Evolutionary conservation across 2,888 invertebrate species (phyloP).

Genomic region (Magallana nippona): DNA sequence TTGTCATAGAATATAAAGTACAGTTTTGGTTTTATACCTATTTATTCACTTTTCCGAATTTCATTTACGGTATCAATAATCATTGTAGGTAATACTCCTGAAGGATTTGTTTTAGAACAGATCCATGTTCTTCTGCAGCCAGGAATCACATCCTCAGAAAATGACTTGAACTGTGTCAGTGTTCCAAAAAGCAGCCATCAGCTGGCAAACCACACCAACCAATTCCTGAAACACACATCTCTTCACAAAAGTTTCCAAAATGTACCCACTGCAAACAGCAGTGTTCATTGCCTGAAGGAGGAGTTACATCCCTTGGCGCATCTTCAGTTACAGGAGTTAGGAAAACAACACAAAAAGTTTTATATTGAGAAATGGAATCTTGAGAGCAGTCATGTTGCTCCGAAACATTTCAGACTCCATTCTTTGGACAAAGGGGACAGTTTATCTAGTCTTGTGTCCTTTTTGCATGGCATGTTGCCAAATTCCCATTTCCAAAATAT

Average conservation of each 20-base stretch:
- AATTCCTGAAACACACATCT: not conserved
- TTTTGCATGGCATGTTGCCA: slow-evolving; percentile 39
- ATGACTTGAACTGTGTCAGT: not conserved
- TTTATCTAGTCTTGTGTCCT: not conserved
- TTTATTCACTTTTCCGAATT: too few species aligned
- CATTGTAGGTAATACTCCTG: slow-evolving; percentile 32
- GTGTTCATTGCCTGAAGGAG: not conserved
- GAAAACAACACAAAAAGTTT: slow-evolving; percentile 11
- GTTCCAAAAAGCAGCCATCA: not conserved
- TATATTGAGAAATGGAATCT: slow-evolving; percentile 41
- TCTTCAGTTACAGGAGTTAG: slow-evolving; percentile 15
- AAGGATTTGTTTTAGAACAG: slow-evolving; percentile 34
- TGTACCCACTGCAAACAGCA: not conserved
- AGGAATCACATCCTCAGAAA: slow-evolving; percentile 26
- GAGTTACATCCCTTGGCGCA: slow-evolving; percentile 38
- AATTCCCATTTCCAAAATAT: slow-evolving; percentile 17
- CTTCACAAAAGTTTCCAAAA: not conserved
- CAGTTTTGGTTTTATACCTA: too few species aligned
- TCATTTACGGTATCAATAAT: not conserved
- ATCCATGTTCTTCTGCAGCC: slow-evolving; percentile 25
- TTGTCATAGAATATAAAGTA: too few species aligned
- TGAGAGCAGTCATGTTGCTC: slow-evolving; percentile 14
- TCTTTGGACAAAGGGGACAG: not conserved
- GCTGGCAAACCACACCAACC: not conserved
- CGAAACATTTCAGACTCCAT: slow-evolving; percentile 37